Percentiles rank a stretch among this genome's conserved stretches.
These are phyloP conservation scores for Telmatherina bonti DNA, from an alignment of 2,797 vertebrate genomes.

Conservation along the genomic window DNA sequence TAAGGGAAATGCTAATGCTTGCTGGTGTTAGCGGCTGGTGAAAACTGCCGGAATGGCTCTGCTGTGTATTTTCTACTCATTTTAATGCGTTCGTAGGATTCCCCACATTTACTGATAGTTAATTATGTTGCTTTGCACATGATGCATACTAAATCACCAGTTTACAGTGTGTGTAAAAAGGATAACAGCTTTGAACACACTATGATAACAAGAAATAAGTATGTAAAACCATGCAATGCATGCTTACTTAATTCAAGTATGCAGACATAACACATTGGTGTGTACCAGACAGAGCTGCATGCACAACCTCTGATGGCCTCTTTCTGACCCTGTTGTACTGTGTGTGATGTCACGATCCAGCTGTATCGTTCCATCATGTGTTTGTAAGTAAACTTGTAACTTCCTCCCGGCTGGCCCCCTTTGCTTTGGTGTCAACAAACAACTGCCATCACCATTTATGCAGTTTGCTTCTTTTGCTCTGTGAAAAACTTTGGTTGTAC, in stretches of 20 bases:
- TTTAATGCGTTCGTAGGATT: not conserved
- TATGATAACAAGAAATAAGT: not conserved
- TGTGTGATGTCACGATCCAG: no score
- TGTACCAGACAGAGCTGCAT: not conserved
- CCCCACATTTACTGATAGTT: slow-evolving; percentile 8
- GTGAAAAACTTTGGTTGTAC: not conserved
- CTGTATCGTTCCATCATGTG: not conserved
- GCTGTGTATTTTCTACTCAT: slow-evolving; percentile 5
- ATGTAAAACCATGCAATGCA: not conserved
- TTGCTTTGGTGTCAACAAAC: not conserved
- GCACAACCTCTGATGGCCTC: not conserved
- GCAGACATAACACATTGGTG: not conserved
- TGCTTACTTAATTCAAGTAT: not conserved
- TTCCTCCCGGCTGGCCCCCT: not conserved
- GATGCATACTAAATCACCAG: not conserved
- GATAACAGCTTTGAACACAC: no score
- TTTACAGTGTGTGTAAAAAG: not conserved
- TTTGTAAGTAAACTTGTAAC: not conserved
- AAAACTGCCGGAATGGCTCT: slow-evolving; percentile 9
- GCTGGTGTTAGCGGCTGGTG: not conserved
- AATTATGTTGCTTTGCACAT: slow-evolving; percentile 8
- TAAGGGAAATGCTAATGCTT: not conserved
- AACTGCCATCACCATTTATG: not conserved
- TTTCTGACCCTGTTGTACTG: not conserved
- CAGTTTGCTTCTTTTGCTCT: not conserved